These are phyloP conservation scores for Pterois miles DNA, from an alignment of 2,797 vertebrate species.

Conservation along the genomic window DNA sequence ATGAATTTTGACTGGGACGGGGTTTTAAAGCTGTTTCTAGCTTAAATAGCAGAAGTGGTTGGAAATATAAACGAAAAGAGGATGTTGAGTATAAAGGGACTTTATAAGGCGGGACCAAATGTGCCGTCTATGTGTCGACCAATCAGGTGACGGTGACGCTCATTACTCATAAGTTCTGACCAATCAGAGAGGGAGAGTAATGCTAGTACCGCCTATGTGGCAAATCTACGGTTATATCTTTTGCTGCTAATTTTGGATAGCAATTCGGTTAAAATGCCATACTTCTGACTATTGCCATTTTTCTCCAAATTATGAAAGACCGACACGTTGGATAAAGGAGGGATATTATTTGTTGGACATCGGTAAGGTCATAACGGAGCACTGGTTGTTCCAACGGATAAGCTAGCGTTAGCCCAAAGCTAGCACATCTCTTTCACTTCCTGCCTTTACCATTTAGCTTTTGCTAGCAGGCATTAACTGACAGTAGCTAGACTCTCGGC, in stretches of 20 bases:
- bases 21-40: background rate
- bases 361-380: conserved; percentile 36
- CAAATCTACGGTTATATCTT: background rate
- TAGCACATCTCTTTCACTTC: conserved; percentile 44
- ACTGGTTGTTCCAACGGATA: background rate
- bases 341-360: background rate
- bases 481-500: background rate
- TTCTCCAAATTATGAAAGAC: conserved; percentile 33
- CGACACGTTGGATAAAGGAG: conserved; percentile 10
- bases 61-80: background rate
- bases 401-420: conserved; percentile 46
- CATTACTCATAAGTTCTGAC: background rate
- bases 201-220: background rate
- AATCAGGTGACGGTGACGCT: conserved; percentile 26
- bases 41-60: background rate
- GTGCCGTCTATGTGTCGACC: background rate
- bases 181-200: conserved; percentile 38
- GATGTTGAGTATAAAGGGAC: background rate
- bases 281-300: background rate
- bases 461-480: conserved; percentile 29
- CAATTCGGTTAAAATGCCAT: conserved; percentile 3
- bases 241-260: conserved; percentile 9
- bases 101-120: background rate
- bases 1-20: background rate
- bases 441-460: conserved; percentile 32